Base-by-base conservation (phyloP, 2,888 invertebrate species). In the Nomada ferruginata region DNA sequence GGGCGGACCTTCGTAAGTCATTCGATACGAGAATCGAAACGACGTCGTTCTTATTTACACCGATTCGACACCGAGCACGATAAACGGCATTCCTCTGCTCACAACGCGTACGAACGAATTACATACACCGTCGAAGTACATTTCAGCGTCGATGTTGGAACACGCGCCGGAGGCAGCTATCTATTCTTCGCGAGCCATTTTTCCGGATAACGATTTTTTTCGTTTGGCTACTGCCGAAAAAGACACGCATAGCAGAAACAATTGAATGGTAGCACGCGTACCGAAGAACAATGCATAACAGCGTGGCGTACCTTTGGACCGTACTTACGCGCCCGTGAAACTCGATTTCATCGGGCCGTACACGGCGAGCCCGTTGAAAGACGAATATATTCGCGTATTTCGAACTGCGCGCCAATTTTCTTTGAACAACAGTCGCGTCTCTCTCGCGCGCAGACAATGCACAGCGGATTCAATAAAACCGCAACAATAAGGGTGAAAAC, bases 381-480 rank as follows among this genome's bases (percentile, higher is more conserved):
- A 88, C 83, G 86, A 78, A 83, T 78, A 77, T 76, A 74, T n/a
- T 53, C 83, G 82, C 57, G 79, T 72, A n/a, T 83, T 87, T 82
- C 85, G 83, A 87, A 85, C 76, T 70, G 79, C 85, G 87, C 89
- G 87, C 83, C 89, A 90, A 91, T 92, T 90, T 91, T 92, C 91
- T 89, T 92, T 89, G 88, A 91, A 89, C 90, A 89, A 85, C 84
- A 81, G 82, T 76, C 73, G 80, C 87, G 89, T 91, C 89, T 89
- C 90, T 89, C 87, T 87, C 86, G 90, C 87, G 85, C 83, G 85
- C 87, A 89, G 90, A 93, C 93, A 93, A 93, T 93, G 90, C 90
- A 64, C 70, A 69, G 65, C 88, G 92, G 91, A 93, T 93, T 93
- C 92, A 92, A 93, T 93, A 93, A 93, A 93, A 93, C 92, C 92